These are phyloP conservation scores for Porites rus DNA, from an alignment of 92 coral and sea anemone species.

Conservation along the genomic window DNA sequence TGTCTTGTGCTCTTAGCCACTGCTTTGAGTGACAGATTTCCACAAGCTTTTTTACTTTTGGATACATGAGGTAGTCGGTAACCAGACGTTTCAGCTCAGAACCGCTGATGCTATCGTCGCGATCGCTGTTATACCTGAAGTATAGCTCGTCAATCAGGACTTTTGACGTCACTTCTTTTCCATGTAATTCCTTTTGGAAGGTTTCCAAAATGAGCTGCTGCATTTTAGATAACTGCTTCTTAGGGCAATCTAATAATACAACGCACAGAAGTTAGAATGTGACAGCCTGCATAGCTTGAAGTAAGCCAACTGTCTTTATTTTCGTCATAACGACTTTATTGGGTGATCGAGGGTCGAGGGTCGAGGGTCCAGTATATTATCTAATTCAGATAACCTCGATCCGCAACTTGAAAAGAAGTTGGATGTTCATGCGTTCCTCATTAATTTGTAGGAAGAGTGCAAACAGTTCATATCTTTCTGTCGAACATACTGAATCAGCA, in stretches of 20 bases:
- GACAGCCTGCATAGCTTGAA: no score
- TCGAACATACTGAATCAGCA: no score
- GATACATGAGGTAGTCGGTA: conserved; percentile 49
- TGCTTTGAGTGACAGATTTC: conserved; percentile 29
- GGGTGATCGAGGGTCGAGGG: no score
- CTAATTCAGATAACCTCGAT: no score
- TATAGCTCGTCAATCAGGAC: conserved; percentile 57
- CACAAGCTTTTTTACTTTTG: conserved; percentile 31
- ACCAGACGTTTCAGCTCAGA: conserved; percentile 35
- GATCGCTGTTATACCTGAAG: conserved; percentile 61
- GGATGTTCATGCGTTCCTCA: no score
- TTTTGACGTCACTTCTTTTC: conserved; percentile 32
- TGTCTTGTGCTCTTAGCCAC: conserved; percentile 38
- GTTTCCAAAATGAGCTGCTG: conserved; percentile 39
- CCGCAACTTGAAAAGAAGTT: no score
- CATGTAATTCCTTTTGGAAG: conserved; percentile 46
- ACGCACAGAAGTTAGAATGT: not conserved
- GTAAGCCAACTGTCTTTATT: no score
- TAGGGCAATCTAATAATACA: conserved; percentile 34
- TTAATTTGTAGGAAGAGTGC: no score
- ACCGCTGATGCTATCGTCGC: conserved; percentile 31
- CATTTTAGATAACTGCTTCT: conserved; percentile 28
- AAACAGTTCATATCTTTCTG: no score
- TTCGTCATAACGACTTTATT: no score
- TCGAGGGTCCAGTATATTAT: no score